Percentiles rank a stretch among this genome's conserved stretches.
phyloP scores from a whole-genome alignment of 2,113 vertebrate genomes.

The Columba janthina region DNA sequence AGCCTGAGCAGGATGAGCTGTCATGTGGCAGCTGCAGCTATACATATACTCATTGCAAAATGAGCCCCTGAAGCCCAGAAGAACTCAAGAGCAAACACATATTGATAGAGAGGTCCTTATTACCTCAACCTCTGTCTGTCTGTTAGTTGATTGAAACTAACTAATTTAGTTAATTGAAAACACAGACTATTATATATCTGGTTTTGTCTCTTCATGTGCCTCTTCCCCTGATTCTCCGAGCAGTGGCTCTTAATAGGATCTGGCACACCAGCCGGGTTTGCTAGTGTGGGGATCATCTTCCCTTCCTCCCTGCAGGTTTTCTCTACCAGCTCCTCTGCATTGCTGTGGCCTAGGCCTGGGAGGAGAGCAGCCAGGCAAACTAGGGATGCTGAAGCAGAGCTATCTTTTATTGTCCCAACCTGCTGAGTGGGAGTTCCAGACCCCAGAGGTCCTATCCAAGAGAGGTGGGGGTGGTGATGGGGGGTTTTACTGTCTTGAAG shows the following conservation, averaged over 20 bases:
- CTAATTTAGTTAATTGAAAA: not conserved
- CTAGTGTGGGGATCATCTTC: not conserved
- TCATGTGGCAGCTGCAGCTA: not conserved
- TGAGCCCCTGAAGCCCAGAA: not conserved
- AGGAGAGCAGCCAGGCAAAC: not conserved
- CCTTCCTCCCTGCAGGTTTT: not conserved
- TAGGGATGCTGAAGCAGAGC: not conserved
- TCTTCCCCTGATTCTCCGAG: not conserved
- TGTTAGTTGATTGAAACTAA: too few relatives aligned
- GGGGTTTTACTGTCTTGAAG: not conserved
- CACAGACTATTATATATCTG: not conserved
- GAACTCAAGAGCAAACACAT: not conserved
- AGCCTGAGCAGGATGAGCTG: not conserved
- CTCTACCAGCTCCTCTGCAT: not conserved
- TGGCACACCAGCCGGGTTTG: not conserved
- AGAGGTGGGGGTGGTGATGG: rapidly evolving
- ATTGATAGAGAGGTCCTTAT: not conserved
- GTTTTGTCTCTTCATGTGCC: not conserved
- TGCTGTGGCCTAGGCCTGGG: not conserved
- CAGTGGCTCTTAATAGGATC: not conserved
- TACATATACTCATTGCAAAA: not conserved
- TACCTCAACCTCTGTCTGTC: not conserved
- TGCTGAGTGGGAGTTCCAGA: rapidly evolving
- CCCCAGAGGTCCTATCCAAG: not conserved
- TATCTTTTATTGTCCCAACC: not conserved